Conservation (phyloP, 1,140 invertebrate species). For the Sarcophaga peregrina region DNA sequence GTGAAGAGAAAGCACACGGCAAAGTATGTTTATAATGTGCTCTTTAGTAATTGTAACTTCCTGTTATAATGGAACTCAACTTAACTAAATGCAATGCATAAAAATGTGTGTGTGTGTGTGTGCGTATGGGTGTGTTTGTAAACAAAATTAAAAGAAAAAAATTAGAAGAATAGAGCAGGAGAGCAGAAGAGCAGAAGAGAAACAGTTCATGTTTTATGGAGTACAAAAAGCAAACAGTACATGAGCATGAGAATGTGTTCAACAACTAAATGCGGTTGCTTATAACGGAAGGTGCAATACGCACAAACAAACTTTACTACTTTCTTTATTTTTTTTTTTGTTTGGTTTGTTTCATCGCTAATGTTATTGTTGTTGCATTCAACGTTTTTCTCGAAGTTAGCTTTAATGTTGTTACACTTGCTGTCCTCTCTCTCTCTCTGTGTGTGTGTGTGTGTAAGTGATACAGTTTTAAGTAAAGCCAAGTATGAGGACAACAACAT, state of each 20-base stretch:
- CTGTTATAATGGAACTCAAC: conserved; percentile 37
- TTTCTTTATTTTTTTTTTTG: background rate
- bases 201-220: background rate
- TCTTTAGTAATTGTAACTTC: conserved; percentile 40
- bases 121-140: background rate
- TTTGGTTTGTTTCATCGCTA: background rate
- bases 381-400: too few relatives aligned
- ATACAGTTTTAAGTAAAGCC: conserved; percentile 10
- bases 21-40: conserved; percentile 41
- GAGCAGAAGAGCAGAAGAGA: background rate
- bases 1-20: conserved; percentile 4
- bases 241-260: conserved; percentile 17
- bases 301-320: background rate
- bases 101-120: background rate
- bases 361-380: background rate
- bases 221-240: background rate
- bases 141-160: too few relatives aligned
- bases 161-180: background rate
- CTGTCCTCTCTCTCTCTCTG: too few relatives aligned
- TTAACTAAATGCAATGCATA: background rate
- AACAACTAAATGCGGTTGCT: conserved; percentile 2
- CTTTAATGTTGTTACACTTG: too few relatives aligned
- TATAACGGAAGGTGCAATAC: background rate
- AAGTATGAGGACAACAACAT: conserved; percentile 22
- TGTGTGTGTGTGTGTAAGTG: too few relatives aligned